Percentiles rank a stretch among this genome's conserved stretches.
Evolutionary conservation across 2,113 vertebrate genomes (phyloP).

Genomic region (Paralichthys olivaceus): DNA sequence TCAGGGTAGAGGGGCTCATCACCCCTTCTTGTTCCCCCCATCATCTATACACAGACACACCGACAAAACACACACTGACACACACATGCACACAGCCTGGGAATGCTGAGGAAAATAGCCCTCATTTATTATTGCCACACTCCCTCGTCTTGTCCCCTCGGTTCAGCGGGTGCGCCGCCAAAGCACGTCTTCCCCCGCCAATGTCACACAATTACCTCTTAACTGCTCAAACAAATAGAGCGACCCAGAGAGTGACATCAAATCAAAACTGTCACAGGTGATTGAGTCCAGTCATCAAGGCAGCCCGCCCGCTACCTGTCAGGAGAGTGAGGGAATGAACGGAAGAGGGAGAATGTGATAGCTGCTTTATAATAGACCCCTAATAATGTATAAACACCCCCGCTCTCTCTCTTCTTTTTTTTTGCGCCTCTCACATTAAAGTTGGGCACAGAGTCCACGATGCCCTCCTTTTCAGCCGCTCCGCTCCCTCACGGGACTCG

Average conservation of each 20-base stretch:
- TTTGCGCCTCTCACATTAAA: slow-evolving; percentile 75
- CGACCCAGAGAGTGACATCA: slow-evolving; percentile 96
- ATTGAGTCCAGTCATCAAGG: slow-evolving; percentile 98
- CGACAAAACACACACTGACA: slow-evolving; percentile 40
- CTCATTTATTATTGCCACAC: slow-evolving; percentile 88
- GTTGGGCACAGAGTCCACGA: slow-evolving; percentile 87
- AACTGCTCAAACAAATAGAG: slow-evolving; percentile 99
- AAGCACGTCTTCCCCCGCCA: slow-evolving; percentile 87
- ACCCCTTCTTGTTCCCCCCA: slow-evolving; percentile 62
- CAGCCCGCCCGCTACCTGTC: slow-evolving; percentile 83
- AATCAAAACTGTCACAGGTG: slow-evolving; percentile 99
- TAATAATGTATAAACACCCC: slow-evolving; percentile 93
- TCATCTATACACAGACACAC: slow-evolving; percentile 52
- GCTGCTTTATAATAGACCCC: slow-evolving; percentile 90
- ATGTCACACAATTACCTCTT: slow-evolving; percentile 99
- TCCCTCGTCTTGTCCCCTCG: slow-evolving; percentile 80
- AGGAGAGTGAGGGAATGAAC: slow-evolving; percentile 75
- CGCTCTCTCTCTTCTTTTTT: slow-evolving; percentile 47
- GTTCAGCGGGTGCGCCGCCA: slow-evolving; percentile 81
- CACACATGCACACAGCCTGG: slow-evolving; percentile 57
- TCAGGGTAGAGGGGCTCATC: slow-evolving; percentile 75
- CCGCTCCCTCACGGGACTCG: slow-evolving; percentile 84
- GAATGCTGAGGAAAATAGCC: slow-evolving; percentile 80
- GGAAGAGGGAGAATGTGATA: slow-evolving; percentile 55
- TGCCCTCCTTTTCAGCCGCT: slow-evolving; percentile 86